Evolutionary conservation across 2,113 vertebrate species (phyloP).

Genomic region (Microtus ochrogaster): DNA sequence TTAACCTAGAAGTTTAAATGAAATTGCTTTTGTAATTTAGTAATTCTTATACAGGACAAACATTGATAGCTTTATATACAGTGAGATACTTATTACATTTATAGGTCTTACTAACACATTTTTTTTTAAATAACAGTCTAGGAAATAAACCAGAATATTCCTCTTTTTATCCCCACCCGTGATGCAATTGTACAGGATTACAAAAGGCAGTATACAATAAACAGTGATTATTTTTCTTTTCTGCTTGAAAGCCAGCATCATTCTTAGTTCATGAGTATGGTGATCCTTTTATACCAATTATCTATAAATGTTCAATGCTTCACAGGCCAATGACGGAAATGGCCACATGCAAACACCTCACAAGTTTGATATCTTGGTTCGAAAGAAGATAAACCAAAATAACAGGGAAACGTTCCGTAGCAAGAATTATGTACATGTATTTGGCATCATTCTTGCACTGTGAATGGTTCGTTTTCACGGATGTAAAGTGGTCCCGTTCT

Average conservation of each 20-base stretch:
- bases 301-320: constrained; percentile 93
- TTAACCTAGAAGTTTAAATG: constrained; percentile 99
- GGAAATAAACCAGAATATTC: constrained; percentile 91
- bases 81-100: constrained; percentile 97
- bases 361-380: constrained; percentile 89
- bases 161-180: constrained; percentile 91
- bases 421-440: constrained; percentile 90
- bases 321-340: constrained; percentile 94
- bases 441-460: constrained; percentile 89
- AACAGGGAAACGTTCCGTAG: constrained; percentile 84
- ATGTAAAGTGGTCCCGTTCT: constrained; percentile 90
- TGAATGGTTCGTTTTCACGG: constrained; percentile 86
- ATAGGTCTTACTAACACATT: constrained; percentile 93
- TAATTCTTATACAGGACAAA: constrained; percentile 99
- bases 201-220: constrained; percentile 97
- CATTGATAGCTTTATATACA: constrained; percentile 99
- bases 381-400: constrained; percentile 83
- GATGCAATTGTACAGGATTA: constrained; percentile 99
- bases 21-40: constrained; percentile 98
- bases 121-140: constrained; percentile 94
- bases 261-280: constrained; percentile 89
- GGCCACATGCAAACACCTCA: constrained; percentile 99
- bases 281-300: constrained; percentile 89
- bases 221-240: constrained; percentile 85
- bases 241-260: constrained; percentile 86